Evolutionary conservation across 2,113 vertebrate genomes (phyloP).

Genomic region (Pteruthius melanotis): DNA sequence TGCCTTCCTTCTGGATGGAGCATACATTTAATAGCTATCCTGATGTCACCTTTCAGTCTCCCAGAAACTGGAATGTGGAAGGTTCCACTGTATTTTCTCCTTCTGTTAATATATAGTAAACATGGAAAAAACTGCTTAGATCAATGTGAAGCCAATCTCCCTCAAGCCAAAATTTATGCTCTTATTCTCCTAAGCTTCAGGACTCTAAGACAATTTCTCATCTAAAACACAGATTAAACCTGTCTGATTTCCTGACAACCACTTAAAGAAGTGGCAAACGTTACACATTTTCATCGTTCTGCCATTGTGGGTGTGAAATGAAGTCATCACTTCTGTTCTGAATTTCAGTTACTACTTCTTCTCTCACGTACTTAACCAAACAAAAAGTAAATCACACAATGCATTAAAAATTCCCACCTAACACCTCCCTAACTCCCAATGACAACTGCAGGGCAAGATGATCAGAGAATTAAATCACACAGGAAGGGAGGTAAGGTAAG

Average conservation of each 20-base stretch:
- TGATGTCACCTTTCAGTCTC: neutral
- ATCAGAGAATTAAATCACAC: neutral
- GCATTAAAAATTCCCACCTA: neutral
- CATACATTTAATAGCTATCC: constrained; percentile 1
- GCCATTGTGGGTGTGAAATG: neutral
- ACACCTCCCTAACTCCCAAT: neutral
- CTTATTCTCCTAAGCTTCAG: neutral
- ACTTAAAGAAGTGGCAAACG: neutral
- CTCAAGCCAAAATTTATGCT: neutral
- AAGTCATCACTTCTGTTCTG: neutral
- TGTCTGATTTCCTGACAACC: neutral
- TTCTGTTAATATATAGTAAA: neutral
- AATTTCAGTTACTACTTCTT: constrained; percentile 18
- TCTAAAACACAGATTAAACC: neutral
- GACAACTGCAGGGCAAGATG: neutral
- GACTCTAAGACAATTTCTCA: neutral
- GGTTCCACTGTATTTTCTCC: neutral
- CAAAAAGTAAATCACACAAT: neutral
- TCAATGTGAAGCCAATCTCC: neutral
- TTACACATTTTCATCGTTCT: neutral
- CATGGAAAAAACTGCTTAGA: neutral
- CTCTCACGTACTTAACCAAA: neutral
- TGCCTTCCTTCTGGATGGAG: neutral
- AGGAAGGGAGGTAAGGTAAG: neutral
- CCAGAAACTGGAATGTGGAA: neutral